Base-by-base conservation (phyloP, 1,140 invertebrate species). In the Drosophila chauvacae region DNA sequence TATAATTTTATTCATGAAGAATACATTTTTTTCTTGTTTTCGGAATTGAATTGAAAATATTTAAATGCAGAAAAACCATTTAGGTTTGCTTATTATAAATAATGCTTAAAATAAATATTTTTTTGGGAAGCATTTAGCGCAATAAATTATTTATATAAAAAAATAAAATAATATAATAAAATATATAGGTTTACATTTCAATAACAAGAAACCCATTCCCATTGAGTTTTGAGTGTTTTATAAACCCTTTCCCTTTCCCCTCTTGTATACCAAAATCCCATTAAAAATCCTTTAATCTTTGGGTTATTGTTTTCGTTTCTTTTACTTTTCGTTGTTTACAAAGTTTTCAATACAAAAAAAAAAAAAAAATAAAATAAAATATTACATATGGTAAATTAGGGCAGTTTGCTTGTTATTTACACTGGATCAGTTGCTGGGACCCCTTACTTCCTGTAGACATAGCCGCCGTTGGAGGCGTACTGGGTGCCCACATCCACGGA, bases 381-480 rank as follows among this genome's bases (percentile, higher is more conserved):
- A 23, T 23, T 45, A 71, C 50, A 55, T 11, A 26, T 61, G 62
- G 68, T 63, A 42, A 55, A 20, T 66, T 53, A 39, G 62, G 48
- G 48, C 50, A 83, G 42, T 33, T 58, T 33, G 64, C 37, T 47
- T 42, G 47, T 60, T 61, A 83, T 68, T 65, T 73, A 83, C 84
- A 79, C 62, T 71, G 81, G 76, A 63, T 56, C 62, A 59, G 55
- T 56, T 23, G 41, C 53, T 6, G 26, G 33, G 23, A 16, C 41
- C 50, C 42, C 72, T 79, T 85, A 88, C 85, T 88, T 91, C 78
- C 60, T 91, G 91, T 92, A 92, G 65, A 92, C 81, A 41, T 92
- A 92, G 66, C 91, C 91, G 35, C 91, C 91, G 59, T 92, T 92
- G 79, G 91, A 79, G 55, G 81, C 91, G 30, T 92, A 92, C 78